phyloP scores from a whole-genome alignment of 2,797 vertebrate genomes.

The Darevskia mixta region DNA sequence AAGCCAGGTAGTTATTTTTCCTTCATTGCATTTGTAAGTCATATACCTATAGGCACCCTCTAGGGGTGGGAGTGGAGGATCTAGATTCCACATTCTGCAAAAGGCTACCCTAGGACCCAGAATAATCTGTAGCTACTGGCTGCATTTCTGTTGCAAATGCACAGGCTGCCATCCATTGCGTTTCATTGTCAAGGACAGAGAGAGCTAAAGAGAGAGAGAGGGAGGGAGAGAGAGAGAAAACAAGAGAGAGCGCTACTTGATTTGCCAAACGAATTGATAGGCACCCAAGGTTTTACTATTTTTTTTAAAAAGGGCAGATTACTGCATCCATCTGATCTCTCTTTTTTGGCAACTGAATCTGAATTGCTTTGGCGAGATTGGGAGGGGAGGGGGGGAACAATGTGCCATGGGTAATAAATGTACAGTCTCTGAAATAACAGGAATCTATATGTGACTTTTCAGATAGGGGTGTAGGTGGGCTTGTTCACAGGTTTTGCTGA shows the following conservation, averaged over 20 bases:
- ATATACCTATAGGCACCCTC: neutral
- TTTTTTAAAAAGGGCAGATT: neutral
- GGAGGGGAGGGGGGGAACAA: neutral
- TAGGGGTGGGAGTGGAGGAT: neutral
- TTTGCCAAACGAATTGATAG: neutral
- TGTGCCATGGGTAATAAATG: neutral
- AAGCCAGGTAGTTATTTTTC: neutral
- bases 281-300: neutral
- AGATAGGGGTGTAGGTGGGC: neutral
- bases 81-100: neutral
- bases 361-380: slow-evolving; percentile 2
- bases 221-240: neutral
- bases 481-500: slow-evolving; percentile 1
- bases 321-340: neutral
- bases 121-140: slow-evolving; percentile 3
- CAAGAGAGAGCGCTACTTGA: neutral
- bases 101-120: slow-evolving; percentile 17
- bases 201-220: neutral
- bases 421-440: neutral
- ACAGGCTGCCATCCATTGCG: slow-evolving; percentile 6
- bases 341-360: neutral
- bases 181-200: slow-evolving; percentile 37
- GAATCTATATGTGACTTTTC: slow-evolving; percentile 11
- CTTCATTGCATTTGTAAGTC: neutral
- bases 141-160: slow-evolving; percentile 3